Base-by-base conservation (phyloP, 2,797 vertebrate genomes). In the Sciaenops ocellatus region DNA sequence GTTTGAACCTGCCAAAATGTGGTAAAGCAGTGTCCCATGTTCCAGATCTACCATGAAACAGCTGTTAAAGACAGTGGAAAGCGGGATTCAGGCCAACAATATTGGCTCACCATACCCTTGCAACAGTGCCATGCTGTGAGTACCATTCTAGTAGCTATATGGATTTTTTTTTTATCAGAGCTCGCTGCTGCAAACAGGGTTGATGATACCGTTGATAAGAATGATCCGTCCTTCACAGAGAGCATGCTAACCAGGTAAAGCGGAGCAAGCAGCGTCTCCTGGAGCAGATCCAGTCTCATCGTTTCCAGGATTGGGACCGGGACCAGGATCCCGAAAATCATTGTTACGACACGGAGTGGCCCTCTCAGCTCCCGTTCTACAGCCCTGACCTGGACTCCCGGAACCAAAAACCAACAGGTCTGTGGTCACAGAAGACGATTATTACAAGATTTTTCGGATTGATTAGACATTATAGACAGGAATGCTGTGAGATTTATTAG, bases 31-130 rank as follows among this genome's bases (percentile, higher is more conserved):
- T 62, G 17, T 26, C 69, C 6, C 47, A 17, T 30, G 15, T 48
- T 80, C 66, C 93, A 98, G 98, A 95, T 97, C 97, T 7, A 96
- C 95, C 78, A 95, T 97, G 92, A 97, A 96, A 54, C 97, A 98
- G 85, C 93, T 98, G 85, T 94, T 97, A 80, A 98, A 97, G 95
- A 94, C 94, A 17, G 95, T 90, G 73, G 95, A 97, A 85, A 93
- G 95, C 4, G 94, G 94, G 65, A 95, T 96, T 73, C 96, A 96
- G 83, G 85, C 94, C 1, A 97, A 96, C 86, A 96, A 96, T 88
- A 92, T 94, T 9, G 89, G 90, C 18, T 93, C 92, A 6, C 88
- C 90, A 10, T 95, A 93, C 74, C 87, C 90, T 5, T 86, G 78
- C 81, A 92, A 83, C 81, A 79, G 63, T 2, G 72, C 90, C 56